Evolutionary conservation across 1,140 invertebrate species (phyloP).

Genomic region (Magallana ariakensis): DNA sequence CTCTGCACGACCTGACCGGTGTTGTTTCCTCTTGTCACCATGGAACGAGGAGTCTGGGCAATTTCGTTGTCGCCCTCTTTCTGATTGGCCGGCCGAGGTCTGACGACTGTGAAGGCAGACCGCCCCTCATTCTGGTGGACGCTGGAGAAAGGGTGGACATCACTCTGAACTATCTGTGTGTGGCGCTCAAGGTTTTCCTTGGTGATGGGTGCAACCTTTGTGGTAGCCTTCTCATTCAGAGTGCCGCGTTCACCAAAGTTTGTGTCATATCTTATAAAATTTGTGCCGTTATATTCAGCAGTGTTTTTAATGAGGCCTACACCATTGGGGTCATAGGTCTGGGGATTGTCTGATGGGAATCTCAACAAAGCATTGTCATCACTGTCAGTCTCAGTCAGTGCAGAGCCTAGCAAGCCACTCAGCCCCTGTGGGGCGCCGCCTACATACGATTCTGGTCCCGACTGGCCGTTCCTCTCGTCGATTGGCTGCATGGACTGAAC

Average conservation of each 20-base stretch:
- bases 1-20: not conserved
- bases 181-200: conserved; percentile 38
- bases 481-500: conserved; percentile 51
- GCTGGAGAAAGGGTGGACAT: conserved; percentile 19
- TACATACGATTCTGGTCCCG: conserved; percentile 37
- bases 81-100: not conserved
- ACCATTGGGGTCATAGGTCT: not conserved
- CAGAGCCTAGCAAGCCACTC: conserved; percentile 25
- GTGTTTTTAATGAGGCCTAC: not conserved
- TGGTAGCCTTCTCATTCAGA: not conserved
- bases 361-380: conserved; percentile 23
- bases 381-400: conserved; percentile 33
- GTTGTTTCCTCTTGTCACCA: not conserved
- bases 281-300: conserved; percentile 4
- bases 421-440: not conserved
- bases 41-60: not conserved
- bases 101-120: conserved; percentile 19
- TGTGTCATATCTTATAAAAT: conserved; percentile 20
- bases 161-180: conserved; percentile 33
- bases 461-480: conserved; percentile 5
- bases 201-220: conserved; percentile 41
- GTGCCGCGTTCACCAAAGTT: not conserved
- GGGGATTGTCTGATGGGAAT: conserved; percentile 7
- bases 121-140: not conserved
- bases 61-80: not conserved